Percentiles rank a stretch among this genome's conserved stretches.
These are phyloP conservation scores for Prolemur simus DNA, from an alignment of 2,113 vertebrate genomes.

Conservation along the genomic window DNA sequence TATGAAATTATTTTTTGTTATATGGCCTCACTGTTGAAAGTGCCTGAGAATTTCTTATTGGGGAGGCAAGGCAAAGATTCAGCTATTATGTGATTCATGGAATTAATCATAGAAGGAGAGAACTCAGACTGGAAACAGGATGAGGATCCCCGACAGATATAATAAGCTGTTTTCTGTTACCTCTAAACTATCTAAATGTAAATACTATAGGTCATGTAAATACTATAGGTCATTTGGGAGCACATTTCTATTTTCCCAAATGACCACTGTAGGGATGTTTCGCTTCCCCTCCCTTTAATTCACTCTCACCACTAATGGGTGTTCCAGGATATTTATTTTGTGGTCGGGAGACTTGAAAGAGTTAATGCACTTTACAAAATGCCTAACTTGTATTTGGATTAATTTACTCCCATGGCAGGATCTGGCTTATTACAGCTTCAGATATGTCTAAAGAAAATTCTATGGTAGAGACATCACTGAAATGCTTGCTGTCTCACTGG, in stretches of 20 bases:
- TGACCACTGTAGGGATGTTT: not conserved
- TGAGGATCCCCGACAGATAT: not conserved
- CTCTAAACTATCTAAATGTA: conserved; percentile 3
- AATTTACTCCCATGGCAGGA: conserved; percentile 57
- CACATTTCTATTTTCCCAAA: conserved; percentile 34
- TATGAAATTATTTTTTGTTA: conserved; percentile 32
- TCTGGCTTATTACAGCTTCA: conserved; percentile 59
- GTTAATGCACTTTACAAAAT: conserved; percentile 53
- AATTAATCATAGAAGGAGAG: not conserved
- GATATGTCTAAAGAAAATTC: conserved; percentile 71
- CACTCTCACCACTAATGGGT: not conserved
- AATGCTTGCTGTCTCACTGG: not conserved
- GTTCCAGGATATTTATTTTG: not conserved
- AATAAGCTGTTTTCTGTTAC: conserved; percentile 40
- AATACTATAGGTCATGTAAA: not conserved
- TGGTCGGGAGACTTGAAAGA: conserved; percentile 40
- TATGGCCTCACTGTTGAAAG: not conserved
- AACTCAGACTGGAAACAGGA: not conserved
- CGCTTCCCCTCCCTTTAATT: not conserved
- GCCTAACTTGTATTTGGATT: conserved; percentile 56
- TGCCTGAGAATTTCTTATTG: conserved; percentile 3
- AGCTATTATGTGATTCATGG: not conserved
- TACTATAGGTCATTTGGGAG: not conserved
- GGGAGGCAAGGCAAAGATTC: not conserved
- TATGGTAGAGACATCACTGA: conserved; percentile 51